Conservation (phyloP, 2,888 invertebrate genomes). For the Archips xylosteana region DNA sequence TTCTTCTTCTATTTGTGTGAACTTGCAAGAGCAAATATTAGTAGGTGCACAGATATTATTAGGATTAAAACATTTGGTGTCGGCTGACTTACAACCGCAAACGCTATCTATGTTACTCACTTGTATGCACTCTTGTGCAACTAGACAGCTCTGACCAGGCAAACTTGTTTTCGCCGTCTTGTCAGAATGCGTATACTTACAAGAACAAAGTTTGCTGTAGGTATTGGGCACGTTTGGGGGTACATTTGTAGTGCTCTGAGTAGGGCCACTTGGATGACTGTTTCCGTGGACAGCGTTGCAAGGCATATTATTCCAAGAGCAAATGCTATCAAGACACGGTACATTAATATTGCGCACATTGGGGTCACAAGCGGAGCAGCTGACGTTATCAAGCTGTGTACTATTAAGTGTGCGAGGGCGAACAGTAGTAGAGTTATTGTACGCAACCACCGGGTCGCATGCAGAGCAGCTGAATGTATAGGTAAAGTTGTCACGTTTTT, state of each 20-base stretch:
- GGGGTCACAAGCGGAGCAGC: not conserved
- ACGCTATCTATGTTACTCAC: not conserved
- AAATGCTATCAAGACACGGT: not conserved
- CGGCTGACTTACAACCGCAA: not conserved
- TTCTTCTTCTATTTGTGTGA: not conserved
- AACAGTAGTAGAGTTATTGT: not conserved
- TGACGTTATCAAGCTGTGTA: not conserved
- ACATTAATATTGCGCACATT: not conserved
- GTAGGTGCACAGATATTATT: not conserved
- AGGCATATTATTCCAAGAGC: not conserved
- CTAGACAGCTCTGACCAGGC: not conserved
- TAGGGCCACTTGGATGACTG: not conserved
- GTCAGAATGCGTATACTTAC: not conserved
- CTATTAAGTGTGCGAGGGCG: not conserved
- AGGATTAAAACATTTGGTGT: not conserved
- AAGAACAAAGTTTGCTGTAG: not conserved
- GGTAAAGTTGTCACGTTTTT: not conserved
- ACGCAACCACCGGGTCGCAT: not conserved
- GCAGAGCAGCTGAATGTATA: not conserved
- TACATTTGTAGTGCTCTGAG: not conserved
- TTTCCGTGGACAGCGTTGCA: not conserved
- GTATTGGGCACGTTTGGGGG: not conserved
- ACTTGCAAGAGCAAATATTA: not conserved
- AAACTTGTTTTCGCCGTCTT: not conserved
- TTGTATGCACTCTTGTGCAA: not conserved